These are phyloP conservation scores for Varanus salvator DNA, from an alignment of 2,113 vertebrate species.

Conservation along the genomic window DNA sequence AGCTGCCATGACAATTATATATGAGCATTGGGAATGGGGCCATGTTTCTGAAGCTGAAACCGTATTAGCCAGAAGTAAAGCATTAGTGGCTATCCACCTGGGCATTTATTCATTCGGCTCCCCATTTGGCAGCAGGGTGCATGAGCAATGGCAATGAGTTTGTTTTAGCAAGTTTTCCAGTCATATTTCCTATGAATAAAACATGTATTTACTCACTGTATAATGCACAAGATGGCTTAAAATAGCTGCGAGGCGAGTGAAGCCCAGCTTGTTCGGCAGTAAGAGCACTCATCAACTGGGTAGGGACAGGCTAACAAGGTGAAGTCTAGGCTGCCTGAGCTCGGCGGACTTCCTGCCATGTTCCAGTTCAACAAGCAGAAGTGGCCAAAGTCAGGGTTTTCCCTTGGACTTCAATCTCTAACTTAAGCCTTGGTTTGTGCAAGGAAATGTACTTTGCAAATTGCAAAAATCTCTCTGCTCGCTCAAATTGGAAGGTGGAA, in stretches of 20 bases:
- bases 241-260: slow-evolving; percentile 10
- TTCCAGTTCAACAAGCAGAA: no score
- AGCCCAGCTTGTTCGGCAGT: background rate
- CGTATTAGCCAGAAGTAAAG: background rate
- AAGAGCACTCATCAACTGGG: background rate
- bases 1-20: background rate
- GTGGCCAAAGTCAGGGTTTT: no score
- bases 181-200: slow-evolving; percentile 26
- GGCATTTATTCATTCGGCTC: background rate
- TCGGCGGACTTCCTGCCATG: no score
- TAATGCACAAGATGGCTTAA: slow-evolving; percentile 12
- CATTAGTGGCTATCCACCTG: background rate
- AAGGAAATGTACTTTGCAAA: no score
- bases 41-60: background rate
- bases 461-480: no score
- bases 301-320: no score
- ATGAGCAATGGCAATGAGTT: background rate
- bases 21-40: background rate
- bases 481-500: no score
- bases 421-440: no score
- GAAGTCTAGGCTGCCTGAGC: no score
- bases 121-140: background rate
- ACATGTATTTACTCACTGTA: slow-evolving; percentile 26
- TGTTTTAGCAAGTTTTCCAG: slow-evolving; percentile 2
- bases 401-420: no score